Conservation (phyloP, 2,797 vertebrate genomes). For the Fistularia tabacaria region DNA sequence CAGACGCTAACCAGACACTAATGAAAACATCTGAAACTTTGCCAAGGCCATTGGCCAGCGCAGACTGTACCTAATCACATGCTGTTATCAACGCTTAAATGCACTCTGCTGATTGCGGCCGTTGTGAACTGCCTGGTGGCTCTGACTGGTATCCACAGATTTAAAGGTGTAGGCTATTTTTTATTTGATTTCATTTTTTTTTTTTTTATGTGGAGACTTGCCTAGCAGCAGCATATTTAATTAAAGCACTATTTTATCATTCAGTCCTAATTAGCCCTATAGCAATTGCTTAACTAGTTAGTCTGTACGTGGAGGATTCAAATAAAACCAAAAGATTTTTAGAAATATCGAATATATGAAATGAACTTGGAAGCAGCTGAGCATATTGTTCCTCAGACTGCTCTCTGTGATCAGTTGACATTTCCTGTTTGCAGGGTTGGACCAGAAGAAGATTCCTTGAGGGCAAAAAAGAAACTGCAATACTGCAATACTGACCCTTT, state of each 20-base stretch:
- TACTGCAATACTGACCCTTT: slow-evolving; percentile 36
- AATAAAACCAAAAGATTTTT: slow-evolving; percentile 10
- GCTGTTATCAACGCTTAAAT: slow-evolving; percentile 60
- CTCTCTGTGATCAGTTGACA: no score
- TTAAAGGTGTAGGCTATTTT: slow-evolving; percentile 12
- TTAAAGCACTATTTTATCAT: slow-evolving; percentile 6
- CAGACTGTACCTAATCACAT: slow-evolving; percentile 60
- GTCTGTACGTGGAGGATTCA: slow-evolving; percentile 18
- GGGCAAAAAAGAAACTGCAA: neutral
- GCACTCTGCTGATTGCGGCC: slow-evolving; percentile 23
- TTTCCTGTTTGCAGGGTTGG: no score
- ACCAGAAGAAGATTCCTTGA: no score
- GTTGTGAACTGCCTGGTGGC: slow-evolving; percentile 42
- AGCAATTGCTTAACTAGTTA: slow-evolving; percentile 12
- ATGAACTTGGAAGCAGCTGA: no score
- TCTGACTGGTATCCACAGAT: slow-evolving; percentile 23
- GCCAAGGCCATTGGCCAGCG: slow-evolving; percentile 59
- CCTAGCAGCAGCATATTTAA: slow-evolving; percentile 9
- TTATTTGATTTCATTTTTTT: slow-evolving; percentile 5
- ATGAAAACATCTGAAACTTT: slow-evolving; percentile 70
- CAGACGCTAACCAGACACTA: slow-evolving; percentile 64
- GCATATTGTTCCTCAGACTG: no score
- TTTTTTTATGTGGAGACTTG: slow-evolving; percentile 17
- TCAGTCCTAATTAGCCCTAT: slow-evolving; percentile 16
- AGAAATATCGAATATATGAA: slow-evolving; percentile 1